Conservation (phyloP, 2,888 invertebrate species). For the Phaonia tiefii region DNA sequence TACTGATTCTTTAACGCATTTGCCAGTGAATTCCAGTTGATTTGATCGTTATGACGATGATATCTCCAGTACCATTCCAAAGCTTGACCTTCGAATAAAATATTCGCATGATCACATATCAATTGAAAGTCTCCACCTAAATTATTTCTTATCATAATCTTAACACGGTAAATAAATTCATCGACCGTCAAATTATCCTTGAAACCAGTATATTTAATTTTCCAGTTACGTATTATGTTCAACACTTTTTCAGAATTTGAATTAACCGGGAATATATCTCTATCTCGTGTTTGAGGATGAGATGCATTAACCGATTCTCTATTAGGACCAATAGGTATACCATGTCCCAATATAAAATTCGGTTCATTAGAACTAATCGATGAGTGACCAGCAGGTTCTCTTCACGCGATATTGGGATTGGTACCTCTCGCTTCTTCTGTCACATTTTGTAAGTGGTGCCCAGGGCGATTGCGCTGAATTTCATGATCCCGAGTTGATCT, state of each 20-base stretch:
- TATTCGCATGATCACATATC: slow-evolving; percentile 18
- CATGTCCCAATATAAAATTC: no score
- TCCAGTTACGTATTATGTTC: slow-evolving; percentile 43
- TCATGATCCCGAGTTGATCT: no score
- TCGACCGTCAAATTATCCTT: slow-evolving; percentile 44
- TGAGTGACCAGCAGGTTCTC: no score
- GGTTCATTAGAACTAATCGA: no score
- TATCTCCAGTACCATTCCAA: slow-evolving; percentile 43
- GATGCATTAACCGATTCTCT: no score
- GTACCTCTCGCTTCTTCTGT: no score
- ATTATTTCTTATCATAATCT: slow-evolving; percentile 31
- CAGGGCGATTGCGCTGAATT: no score
- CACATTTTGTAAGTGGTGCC: no score
- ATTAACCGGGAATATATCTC: no score
- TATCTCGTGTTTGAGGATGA: no score
- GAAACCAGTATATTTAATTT: slow-evolving; percentile 13
- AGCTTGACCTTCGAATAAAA: slow-evolving; percentile 34
- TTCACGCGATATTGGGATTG: no score
- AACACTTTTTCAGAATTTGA: slow-evolving; percentile 30
- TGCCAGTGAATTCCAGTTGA: slow-evolving; percentile 26
- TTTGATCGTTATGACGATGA: slow-evolving; percentile 6
- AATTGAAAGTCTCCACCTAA: slow-evolving; percentile 45
- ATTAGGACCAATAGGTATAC: no score
- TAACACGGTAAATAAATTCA: slow-evolving; percentile 52
- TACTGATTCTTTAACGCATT: not conserved